Base-by-base conservation (phyloP, 2,888 invertebrate genomes). In the Rhamphomyia laevipes region DNA sequence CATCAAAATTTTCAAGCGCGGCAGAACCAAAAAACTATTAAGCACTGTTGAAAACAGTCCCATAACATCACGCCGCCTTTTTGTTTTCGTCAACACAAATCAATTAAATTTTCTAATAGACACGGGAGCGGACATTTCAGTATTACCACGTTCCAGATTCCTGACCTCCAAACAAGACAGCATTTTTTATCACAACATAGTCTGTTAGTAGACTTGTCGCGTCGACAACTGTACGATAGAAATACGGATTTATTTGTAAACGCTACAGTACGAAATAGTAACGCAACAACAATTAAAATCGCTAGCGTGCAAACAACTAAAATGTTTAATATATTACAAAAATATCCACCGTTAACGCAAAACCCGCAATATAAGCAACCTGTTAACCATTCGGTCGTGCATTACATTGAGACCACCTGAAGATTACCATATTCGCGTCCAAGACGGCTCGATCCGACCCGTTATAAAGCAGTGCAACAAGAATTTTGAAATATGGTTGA, bases 131-230 rank as follows among this genome's bases (percentile, higher is more conserved):
- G 35, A 35, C n/a, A n/a, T n/a, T n/a, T n/a, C n/a, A n/a, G n/a
- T n/a, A n/a, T n/a, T n/a, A n/a, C n/a, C n/a, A n/a, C n/a, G n/a
- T n/a, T n/a, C n/a, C n/a, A n/a, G n/a, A n/a, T n/a, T n/a, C n/a
- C n/a, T n/a, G n/a, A n/a, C n/a, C n/a, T n/a, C n/a, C n/a, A n/a
- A n/a, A n/a, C n/a, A n/a, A n/a, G n/a, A n/a, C n/a, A n/a, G n/a
- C n/a, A n/a, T n/a, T n/a, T n/a, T n/a, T n/a, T n/a, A n/a, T n/a
- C n/a, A n/a, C n/a, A n/a, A n/a, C n/a, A n/a, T n/a, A n/a, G n/a
- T n/a, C n/a, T 53, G 17, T 33, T 51, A 12, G 47, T 53, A 38
- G n/a, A 38, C 15, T 10, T 38, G 10, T 15, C 4, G 15, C 9
- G 15, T n/a, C 13, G 15, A 15, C 9, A 15, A n/a, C 16, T 15